phyloP scores from a whole-genome alignment of 2,888 invertebrate genomes.

The Artemia sinica region DNA sequence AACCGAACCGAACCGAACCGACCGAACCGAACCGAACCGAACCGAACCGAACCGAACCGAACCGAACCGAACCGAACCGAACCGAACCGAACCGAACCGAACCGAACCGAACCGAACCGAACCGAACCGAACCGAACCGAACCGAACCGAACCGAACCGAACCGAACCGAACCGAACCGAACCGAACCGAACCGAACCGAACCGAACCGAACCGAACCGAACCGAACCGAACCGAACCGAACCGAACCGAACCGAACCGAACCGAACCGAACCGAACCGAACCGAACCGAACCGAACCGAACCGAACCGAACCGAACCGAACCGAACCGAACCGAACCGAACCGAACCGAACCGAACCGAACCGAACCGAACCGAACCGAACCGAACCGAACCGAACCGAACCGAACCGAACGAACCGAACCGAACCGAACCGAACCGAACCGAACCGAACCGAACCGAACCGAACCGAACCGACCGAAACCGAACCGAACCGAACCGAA shows the following conservation, averaged over 20 bases:
- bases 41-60: constrained; percentile 20
- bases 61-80: constrained; percentile 23
- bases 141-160: constrained; percentile 22
- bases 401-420: too few species aligned
- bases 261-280: constrained; percentile 23
- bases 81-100: constrained; percentile 22
- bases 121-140: constrained; percentile 23
- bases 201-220: constrained; percentile 22
- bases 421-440: constrained; percentile 23
- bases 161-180: constrained; percentile 22
- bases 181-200: constrained; percentile 17
- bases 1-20: constrained; percentile 23
- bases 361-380: constrained; percentile 22
- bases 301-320: constrained; percentile 23
- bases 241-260: constrained; percentile 23
- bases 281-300: constrained; percentile 23
- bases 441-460: constrained; percentile 21
- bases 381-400: constrained; percentile 20
- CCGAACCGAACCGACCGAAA: constrained; percentile 22
- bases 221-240: constrained; percentile 22
- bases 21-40: constrained; percentile 22
- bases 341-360: constrained; percentile 18
- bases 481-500: constrained; percentile 15
- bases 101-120: constrained; percentile 23
- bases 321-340: constrained; percentile 22